Conservation (phyloP, 2,113 vertebrate species). For the Carollia perspicillata region DNA sequence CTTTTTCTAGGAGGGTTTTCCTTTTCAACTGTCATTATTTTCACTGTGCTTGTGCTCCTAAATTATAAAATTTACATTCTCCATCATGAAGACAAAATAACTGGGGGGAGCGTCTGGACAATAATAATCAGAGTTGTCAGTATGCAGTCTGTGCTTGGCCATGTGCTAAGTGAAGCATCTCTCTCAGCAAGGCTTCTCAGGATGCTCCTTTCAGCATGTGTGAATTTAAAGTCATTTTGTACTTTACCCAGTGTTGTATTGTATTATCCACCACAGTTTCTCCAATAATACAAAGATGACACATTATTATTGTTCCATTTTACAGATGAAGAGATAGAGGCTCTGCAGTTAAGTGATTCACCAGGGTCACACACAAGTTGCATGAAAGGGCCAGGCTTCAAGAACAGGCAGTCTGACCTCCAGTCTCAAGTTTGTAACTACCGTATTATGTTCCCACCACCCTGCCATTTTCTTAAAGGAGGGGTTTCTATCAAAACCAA, state of each 20-base stretch:
- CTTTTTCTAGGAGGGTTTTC: neutral
- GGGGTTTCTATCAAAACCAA: neutral
- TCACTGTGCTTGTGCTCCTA: neutral
- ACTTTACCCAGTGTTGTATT: neutral
- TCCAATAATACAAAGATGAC: neutral
- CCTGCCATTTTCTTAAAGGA: neutral
- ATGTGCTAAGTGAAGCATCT: neutral
- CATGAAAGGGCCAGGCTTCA: neutral
- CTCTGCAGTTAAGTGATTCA: neutral
- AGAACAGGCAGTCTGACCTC: neutral
- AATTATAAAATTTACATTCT: neutral
- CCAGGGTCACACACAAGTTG: neutral
- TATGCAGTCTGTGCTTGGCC: neutral
- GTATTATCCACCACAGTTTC: neutral
- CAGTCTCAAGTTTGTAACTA: neutral
- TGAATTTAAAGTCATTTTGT: neutral
- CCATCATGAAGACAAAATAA: neutral
- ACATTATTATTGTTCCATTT: neutral
- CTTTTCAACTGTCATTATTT: neutral
- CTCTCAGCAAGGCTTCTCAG: neutral
- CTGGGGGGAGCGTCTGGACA: neutral
- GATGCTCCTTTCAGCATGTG: no score
- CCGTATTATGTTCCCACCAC: neutral
- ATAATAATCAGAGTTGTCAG: neutral
- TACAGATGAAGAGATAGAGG: neutral